Evolutionary conservation across 2,797 vertebrate genomes (phyloP).

Genomic region (Hyperoplus lanceolatus): DNA sequence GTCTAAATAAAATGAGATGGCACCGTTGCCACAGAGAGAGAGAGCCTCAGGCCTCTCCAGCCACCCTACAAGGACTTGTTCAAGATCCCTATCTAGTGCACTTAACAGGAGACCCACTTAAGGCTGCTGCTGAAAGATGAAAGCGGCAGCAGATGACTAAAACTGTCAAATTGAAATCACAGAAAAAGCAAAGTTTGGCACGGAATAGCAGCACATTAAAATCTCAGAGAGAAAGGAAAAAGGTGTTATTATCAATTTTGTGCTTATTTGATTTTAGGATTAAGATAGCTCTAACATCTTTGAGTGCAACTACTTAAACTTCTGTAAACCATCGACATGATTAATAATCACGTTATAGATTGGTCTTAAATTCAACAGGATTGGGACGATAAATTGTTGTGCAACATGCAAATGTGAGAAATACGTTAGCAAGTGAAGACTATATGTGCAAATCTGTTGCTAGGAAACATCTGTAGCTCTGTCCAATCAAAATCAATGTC

Average conservation of each 20-base stretch:
- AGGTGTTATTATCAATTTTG: neutral
- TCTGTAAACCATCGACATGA: neutral
- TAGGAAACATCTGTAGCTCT: neutral
- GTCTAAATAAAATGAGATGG: slow-evolving; percentile 60
- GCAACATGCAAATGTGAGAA: neutral
- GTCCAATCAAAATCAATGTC: neutral
- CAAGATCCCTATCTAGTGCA: slow-evolving; percentile 68
- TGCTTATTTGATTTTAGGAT: neutral
- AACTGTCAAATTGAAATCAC: slow-evolving; percentile 45
- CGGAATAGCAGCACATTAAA: neutral
- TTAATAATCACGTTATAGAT: neutral
- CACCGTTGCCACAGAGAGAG: slow-evolving; percentile 49
- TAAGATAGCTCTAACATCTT: neutral
- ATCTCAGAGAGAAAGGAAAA: neutral
- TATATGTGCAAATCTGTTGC: neutral
- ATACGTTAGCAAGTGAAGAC: neutral
- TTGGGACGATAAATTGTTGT: neutral
- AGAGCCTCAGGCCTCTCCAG: slow-evolving; percentile 54
- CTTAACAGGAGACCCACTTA: slow-evolving; percentile 70
- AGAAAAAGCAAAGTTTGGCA: slow-evolving; percentile 11
- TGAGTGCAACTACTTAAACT: neutral
- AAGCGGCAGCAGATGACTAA: slow-evolving; percentile 46
- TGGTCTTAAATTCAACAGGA: neutral
- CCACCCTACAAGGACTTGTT: slow-evolving; percentile 56
- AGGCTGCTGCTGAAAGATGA: slow-evolving; percentile 58